Evolutionary conservation across 2,113 vertebrate genomes (phyloP).

Genomic region (Gracilinanus agilis): DNA sequence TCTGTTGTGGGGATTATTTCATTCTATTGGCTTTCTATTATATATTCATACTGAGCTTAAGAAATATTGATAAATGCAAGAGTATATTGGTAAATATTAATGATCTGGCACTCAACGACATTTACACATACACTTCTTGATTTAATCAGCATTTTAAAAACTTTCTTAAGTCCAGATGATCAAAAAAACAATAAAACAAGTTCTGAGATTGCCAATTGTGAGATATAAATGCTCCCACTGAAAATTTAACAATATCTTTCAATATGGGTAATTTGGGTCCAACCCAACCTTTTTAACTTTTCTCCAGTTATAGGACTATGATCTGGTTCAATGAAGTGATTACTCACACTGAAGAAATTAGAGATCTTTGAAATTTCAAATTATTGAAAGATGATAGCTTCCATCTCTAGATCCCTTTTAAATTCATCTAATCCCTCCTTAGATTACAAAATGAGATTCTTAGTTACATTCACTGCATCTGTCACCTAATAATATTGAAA

Average conservation of each 20-base stretch:
- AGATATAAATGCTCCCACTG: not conserved
- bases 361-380: not conserved
- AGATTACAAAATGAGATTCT: not conserved
- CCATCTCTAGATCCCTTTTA: constrained; percentile 11
- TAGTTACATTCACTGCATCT: not conserved
- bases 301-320: not conserved
- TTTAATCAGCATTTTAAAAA: not conserved
- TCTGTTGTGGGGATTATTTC: not conserved
- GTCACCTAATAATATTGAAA: constrained; percentile 34
- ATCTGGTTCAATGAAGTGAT: not conserved
- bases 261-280: not conserved
- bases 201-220: not conserved
- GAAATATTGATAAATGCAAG: not conserved
- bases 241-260: not conserved
- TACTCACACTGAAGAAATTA: not conserved
- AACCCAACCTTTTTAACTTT: not conserved
- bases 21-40: not conserved
- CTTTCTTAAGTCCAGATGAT: not conserved
- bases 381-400: not conserved
- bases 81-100: not conserved
- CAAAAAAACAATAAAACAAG: not conserved
- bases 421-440: constrained; percentile 27
- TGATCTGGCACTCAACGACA: not conserved
- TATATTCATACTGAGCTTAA: not conserved
- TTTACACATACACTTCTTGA: not conserved